Percentiles rank a stretch among this genome's conserved stretches.
Conservation (phyloP, 2,113 vertebrate species). For the Upupa epops region DNA sequence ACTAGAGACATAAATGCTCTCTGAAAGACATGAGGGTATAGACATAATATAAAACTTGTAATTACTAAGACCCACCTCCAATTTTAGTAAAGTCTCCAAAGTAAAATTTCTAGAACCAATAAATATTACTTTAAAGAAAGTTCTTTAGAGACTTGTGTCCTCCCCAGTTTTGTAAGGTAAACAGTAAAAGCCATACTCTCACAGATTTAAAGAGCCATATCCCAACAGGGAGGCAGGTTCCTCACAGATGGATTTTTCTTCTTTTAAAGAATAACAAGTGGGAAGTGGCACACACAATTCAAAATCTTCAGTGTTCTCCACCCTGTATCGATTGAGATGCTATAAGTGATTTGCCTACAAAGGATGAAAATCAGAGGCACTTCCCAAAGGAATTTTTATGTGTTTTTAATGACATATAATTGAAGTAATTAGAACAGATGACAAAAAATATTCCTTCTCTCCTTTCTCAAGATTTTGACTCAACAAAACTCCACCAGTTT, state of each 20-base stretch:
- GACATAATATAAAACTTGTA: neutral
- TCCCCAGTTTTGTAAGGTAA: neutral
- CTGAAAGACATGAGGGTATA: neutral
- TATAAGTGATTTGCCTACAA: neutral
- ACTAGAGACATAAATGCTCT: neutral
- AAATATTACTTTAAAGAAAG: neutral
- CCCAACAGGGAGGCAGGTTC: neutral
- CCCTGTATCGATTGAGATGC: neutral
- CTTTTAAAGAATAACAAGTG: neutral
- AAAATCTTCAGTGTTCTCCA: neutral
- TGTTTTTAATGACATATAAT: neutral
- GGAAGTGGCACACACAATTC: neutral
- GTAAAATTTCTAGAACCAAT: neutral
- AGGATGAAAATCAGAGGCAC: neutral
- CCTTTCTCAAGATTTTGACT: neutral
- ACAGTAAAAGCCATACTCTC: neutral
- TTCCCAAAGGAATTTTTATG: neutral
- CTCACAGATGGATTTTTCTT: neutral
- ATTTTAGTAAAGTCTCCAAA: neutral
- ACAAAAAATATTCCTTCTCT: neutral
- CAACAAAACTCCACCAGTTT: neutral
- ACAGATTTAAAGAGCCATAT: neutral
- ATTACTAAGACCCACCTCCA: neutral
- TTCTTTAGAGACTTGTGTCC: neutral
- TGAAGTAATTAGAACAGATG: neutral